Evolutionary conservation across 2,888 invertebrate genomes (phyloP).

Genomic region (Oxytorus armatus): DNA sequence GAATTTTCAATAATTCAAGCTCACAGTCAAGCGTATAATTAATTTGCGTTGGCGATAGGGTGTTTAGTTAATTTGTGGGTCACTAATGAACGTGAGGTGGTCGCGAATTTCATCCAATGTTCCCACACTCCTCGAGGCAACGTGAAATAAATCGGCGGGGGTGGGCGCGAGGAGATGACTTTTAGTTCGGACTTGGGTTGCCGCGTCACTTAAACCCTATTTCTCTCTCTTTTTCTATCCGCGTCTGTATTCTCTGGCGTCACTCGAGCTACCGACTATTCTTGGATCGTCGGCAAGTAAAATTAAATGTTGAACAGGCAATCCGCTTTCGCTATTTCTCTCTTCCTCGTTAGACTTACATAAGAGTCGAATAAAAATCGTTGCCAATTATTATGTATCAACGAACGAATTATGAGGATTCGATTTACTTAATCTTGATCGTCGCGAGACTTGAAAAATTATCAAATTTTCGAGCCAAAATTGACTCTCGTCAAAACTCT

Average conservation of each 20-base stretch:
- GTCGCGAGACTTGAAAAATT: background rate
- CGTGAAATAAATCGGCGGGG: background rate
- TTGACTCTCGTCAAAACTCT: no score
- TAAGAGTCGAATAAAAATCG: constrained; percentile 73
- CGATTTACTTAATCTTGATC: no score
- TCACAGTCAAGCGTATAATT: background rate
- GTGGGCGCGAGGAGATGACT: background rate
- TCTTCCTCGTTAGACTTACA: constrained; percentile 73
- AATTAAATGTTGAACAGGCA: constrained; percentile 74
- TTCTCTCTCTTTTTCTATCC: background rate
- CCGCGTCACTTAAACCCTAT: background rate
- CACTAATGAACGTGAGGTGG: constrained; percentile 7
- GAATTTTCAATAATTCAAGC: no score
- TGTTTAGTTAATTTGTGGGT: constrained; percentile 22
- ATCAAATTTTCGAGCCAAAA: no score
- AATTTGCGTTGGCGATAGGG: constrained; percentile 10
- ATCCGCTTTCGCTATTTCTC: constrained; percentile 44
- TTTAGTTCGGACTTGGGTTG: constrained; percentile 1
- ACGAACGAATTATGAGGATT: background rate
- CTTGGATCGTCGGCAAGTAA: constrained; percentile 74
- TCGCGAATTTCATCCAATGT: background rate
- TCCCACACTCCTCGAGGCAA: background rate
- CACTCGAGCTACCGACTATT: constrained; percentile 77
- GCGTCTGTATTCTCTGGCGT: constrained; percentile 72
- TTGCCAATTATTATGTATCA: constrained; percentile 80